Percentiles rank a stretch among this genome's conserved stretches.
Evolutionary conservation across 2,888 invertebrate genomes (phyloP).

Genomic region (Volucella inanis): DNA sequence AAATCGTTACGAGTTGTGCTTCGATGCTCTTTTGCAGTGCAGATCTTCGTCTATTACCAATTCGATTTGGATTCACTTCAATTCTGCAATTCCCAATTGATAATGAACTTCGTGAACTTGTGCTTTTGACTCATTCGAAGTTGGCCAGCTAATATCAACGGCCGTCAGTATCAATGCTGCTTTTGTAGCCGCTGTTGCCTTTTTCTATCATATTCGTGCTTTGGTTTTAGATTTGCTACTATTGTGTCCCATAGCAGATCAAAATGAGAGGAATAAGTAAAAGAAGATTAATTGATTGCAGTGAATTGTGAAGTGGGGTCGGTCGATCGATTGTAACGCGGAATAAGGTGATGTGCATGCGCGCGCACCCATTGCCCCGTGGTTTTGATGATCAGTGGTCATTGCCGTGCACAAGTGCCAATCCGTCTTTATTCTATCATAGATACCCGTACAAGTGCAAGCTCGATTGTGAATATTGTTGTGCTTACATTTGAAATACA

Average conservation of each 20-base stretch:
- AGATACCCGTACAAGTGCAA: no score
- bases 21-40: neutral
- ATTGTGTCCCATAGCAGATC: slow-evolving; percentile 34
- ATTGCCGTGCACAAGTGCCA: slow-evolving; percentile 62
- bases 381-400: slow-evolving; percentile 65
- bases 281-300: slow-evolving; percentile 71
- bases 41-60: slow-evolving; percentile 71
- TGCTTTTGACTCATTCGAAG: slow-evolving; percentile 52
- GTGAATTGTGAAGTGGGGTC: slow-evolving; percentile 67
- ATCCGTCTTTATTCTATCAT: slow-evolving; percentile 13
- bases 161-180: slow-evolving; percentile 2
- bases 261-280: slow-evolving; percentile 25
- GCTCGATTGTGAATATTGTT: neutral
- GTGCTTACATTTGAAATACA: slow-evolving; percentile 11
- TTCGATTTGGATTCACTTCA: slow-evolving; percentile 61
- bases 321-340: slow-evolving; percentile 66
- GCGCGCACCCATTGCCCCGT: slow-evolving; percentile 69
- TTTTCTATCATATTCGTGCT: neutral
- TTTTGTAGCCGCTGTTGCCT: neutral
- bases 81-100: slow-evolving; percentile 69
- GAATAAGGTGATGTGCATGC: slow-evolving; percentile 66
- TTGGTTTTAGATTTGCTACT: neutral
- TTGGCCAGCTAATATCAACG: slow-evolving; percentile 1
- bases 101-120: slow-evolving; percentile 75
- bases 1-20: slow-evolving; percentile 14